These are phyloP conservation scores for Arctopsyche grandis DNA, from an alignment of 1,140 invertebrate species.

Conservation along the genomic window DNA sequence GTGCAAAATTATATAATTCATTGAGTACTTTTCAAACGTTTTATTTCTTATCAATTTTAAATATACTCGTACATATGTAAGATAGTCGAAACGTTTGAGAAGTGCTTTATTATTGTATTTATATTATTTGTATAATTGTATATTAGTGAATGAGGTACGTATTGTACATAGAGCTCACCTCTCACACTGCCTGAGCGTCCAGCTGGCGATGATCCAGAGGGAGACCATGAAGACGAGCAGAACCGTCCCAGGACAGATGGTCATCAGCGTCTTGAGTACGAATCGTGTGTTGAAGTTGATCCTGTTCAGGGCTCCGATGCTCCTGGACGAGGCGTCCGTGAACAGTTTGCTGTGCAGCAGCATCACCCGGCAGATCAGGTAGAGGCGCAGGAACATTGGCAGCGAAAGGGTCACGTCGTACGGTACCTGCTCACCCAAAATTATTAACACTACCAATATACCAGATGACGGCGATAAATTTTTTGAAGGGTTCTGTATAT, in stretches of 20 bases:
- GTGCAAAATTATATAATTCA: too few species aligned
- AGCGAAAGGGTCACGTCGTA: constrained; percentile 96
- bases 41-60: too few species aligned
- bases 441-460: constrained; percentile 11
- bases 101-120: background rate
- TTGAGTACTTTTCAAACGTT: too few species aligned
- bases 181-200: constrained; percentile 98
- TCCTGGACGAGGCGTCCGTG: constrained; percentile 95
- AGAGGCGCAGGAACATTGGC: constrained; percentile 99
- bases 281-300: constrained; percentile 99
- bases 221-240: constrained; percentile 98
- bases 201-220: constrained; percentile 98
- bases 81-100: too few species aligned
- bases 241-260: constrained; percentile 98
- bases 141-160: background rate
- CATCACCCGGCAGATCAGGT: constrained; percentile 99
- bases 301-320: constrained; percentile 96
- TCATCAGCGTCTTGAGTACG: constrained; percentile 99
- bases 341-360: constrained; percentile 98
- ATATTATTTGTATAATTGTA: background rate
- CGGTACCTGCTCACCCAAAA: constrained; percentile 74
- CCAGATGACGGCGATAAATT: background rate
- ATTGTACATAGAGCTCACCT: constrained; percentile 75
- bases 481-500: background rate
- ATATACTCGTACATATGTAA: too few species aligned